Evolutionary conservation across 1,140 invertebrate genomes (phyloP).

Genomic region (Magallana ariakensis): DNA sequence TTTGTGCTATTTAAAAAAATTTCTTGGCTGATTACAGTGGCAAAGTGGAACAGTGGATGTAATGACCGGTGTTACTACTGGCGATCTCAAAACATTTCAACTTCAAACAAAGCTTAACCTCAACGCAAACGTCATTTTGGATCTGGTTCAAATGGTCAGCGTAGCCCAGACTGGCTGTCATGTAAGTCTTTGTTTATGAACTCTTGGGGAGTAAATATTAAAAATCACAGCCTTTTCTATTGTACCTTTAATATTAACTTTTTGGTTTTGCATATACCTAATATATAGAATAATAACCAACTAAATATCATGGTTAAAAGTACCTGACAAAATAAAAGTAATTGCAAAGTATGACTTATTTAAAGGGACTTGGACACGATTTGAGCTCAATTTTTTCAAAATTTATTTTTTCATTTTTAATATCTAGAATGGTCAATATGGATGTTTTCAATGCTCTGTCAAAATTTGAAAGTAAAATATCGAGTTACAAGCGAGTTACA

Average conservation of each 20-base stretch:
- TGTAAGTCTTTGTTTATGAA: conserved; percentile 1
- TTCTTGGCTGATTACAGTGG: too few species aligned
- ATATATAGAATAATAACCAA: neutral
- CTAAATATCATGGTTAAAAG: neutral
- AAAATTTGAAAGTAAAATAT: too few species aligned
- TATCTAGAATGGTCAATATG: too few species aligned
- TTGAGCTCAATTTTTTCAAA: too few species aligned
- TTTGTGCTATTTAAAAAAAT: too few species aligned
- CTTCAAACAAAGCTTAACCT: conserved; percentile 45
- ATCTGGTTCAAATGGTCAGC: conserved; percentile 39
- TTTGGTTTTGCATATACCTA: neutral
- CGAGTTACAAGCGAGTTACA: too few species aligned
- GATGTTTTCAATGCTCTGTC: too few species aligned
- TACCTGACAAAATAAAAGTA: neutral
- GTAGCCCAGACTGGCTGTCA: conserved; percentile 45
- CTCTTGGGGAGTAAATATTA: neutral
- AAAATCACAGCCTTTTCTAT: neutral
- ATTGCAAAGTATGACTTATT: neutral
- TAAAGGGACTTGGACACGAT: too few species aligned
- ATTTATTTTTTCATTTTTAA: too few species aligned
- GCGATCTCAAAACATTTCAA: conserved; percentile 47
- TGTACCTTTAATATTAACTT: too few species aligned
- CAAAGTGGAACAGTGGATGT: conserved; percentile 7
- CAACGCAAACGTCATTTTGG: conserved; percentile 18
- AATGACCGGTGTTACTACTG: conserved; percentile 44